Conservation (phyloP, 2,888 invertebrate genomes). For the Dryocosmus kuriphilus region DNA sequence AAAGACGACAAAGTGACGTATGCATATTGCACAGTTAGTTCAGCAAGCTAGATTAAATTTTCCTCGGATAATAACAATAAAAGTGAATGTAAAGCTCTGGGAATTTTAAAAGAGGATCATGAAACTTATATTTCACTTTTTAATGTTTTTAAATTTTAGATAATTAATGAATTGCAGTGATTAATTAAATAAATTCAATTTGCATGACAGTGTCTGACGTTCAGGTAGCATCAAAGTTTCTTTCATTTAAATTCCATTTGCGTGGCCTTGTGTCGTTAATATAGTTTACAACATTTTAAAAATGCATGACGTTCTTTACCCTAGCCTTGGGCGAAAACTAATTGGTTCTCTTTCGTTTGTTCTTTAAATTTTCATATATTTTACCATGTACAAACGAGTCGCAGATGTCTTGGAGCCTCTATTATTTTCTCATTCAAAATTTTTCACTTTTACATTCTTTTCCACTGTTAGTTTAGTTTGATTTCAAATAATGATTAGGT, state of each 20-base stretch:
- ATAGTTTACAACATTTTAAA: not conserved
- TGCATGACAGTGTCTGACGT: not conserved
- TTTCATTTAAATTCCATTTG: not conserved
- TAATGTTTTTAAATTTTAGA: not conserved
- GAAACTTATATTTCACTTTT: not conserved
- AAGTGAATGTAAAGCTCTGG: not conserved
- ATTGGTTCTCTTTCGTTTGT: not conserved
- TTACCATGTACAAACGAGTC: not conserved
- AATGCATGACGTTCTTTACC: not conserved
- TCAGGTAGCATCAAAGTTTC: not conserved
- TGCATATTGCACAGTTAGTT: slow-evolving; percentile 30
- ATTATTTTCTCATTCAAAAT: not conserved
- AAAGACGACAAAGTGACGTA: slow-evolving; percentile 36
- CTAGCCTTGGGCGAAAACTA: not conserved
- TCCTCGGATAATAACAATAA: slow-evolving; percentile 18
- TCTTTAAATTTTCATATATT: not conserved
- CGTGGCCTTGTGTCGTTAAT: slow-evolving; percentile 1
- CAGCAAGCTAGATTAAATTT: slow-evolving; percentile 22
- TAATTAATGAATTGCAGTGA: not conserved
- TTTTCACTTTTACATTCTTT: not conserved
- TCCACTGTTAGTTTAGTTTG: not conserved
- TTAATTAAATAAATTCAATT: not conserved
- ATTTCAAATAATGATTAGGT: not conserved
- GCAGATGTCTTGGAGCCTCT: not conserved
- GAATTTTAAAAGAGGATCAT: not conserved